A percentile compares a stretch with the other conserved stretches of the same genome.
Evolutionary conservation across 2,797 vertebrate species (phyloP).

Genomic region (Clarias fuscus): DNA sequence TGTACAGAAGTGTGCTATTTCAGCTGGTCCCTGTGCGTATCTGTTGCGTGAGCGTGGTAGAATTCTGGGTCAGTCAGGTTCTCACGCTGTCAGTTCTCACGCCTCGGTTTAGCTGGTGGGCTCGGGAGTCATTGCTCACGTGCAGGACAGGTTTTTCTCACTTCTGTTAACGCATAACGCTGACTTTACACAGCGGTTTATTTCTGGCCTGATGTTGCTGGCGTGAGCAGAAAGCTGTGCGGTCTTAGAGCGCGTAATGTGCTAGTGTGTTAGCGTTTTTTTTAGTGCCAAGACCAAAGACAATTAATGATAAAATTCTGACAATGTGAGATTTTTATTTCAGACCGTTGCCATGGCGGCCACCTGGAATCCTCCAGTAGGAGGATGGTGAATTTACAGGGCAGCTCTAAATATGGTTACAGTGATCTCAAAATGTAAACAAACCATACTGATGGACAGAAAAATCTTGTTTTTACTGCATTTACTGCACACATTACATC

Average conservation of each 20-base stretch:
- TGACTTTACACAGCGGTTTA: not conserved
- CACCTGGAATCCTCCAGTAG: not conserved
- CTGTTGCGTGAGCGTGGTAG: conserved; percentile 20
- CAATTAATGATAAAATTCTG: not conserved
- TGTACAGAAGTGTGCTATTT: conserved; percentile 31
- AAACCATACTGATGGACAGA: not conserved
- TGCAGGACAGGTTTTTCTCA: not conserved
- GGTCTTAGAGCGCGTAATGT: not conserved
- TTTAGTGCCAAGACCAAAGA: not conserved
- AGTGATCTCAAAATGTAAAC: not conserved
- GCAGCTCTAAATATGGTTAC: not conserved
- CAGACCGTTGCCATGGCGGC: not conserved
- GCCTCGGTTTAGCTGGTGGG: conserved; percentile 12
- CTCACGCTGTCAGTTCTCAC: conserved; percentile 39
- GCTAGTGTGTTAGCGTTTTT: too few relatives aligned
- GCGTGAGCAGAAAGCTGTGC: not conserved
- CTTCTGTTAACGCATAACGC: not conserved
- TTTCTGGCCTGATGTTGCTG: not conserved
- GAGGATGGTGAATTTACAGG: not conserved
- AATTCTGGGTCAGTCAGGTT: conserved; percentile 51
- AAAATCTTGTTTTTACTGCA: not conserved
- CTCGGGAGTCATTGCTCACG: conserved; percentile 8
- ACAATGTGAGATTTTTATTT: not conserved
- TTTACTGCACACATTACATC: not conserved
- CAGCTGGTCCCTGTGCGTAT: conserved; percentile 17